A percentile compares a stretch with the other conserved stretches of the same genome.
phyloP scores from a whole-genome alignment of 2,113 vertebrate genomes.

The Nothocercus julius region DNA sequence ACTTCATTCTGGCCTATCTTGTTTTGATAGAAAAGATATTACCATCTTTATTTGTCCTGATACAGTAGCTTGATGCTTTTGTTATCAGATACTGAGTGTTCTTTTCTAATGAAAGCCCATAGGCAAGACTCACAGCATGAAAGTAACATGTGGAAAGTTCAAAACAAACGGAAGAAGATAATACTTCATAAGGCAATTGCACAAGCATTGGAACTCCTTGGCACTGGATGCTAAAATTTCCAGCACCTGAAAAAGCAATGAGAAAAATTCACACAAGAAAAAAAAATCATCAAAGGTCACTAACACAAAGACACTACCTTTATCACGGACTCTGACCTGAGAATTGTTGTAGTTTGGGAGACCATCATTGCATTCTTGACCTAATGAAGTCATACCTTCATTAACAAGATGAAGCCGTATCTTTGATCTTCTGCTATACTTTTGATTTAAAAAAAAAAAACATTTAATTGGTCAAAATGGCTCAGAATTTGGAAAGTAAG shows the following conservation, averaged over 20 bases:
- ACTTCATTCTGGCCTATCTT: not conserved
- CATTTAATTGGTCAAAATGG: not conserved
- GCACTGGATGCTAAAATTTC: not conserved
- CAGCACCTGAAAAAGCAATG: not conserved
- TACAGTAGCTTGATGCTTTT: slow-evolving; percentile 20
- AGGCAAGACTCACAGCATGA: slow-evolving; percentile 36
- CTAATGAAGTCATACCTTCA: too few relatives aligned
- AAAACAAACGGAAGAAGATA: slow-evolving; percentile 34
- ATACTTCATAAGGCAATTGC: not conserved
- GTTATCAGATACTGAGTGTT: not conserved
- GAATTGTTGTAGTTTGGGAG: not conserved
- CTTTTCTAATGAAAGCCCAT: slow-evolving; percentile 25
- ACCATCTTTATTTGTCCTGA: slow-evolving; percentile 25
- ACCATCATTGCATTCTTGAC: not conserved
- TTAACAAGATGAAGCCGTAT: not conserved
- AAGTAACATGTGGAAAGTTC: slow-evolving; percentile 7
- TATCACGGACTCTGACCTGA: not conserved
- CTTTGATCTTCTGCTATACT: not conserved
- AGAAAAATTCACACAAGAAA: not conserved
- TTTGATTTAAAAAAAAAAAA: not conserved
- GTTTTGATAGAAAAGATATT: slow-evolving; percentile 19
- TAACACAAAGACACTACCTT: not conserved
- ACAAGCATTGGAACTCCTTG: not conserved
- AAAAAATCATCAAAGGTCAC: not conserved
- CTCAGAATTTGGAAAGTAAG: not conserved